Conservation (phyloP, 2,113 vertebrate species). For the Megaleporinus macrocephalus region DNA sequence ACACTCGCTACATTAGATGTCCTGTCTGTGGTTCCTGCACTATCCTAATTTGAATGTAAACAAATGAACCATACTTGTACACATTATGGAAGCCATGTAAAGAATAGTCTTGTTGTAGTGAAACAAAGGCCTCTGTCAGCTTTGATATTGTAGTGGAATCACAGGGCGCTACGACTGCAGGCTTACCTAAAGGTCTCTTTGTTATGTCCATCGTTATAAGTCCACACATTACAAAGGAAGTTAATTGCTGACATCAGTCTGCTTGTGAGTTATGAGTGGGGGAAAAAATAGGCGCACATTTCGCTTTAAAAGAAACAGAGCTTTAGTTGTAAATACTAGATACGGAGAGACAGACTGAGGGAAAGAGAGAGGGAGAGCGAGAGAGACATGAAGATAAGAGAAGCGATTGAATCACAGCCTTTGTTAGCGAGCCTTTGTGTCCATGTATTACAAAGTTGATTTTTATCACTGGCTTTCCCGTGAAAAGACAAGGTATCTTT, state of each 20-base stretch:
- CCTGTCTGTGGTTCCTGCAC: background rate
- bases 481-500: conserved; percentile 72
- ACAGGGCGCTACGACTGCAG: background rate
- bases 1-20: background rate
- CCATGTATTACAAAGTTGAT: conserved; percentile 64
- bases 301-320: conserved; percentile 37
- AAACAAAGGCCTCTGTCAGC: conserved; percentile 44
- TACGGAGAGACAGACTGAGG: conserved; percentile 23
- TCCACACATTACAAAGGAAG: conserved; percentile 51
- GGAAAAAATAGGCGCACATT: conserved; percentile 34
- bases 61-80: conserved; percentile 27
- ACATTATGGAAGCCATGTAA: conserved; percentile 8
- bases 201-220: conserved; percentile 23
- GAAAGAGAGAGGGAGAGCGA: conserved; percentile 14
- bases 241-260: conserved; percentile 34
- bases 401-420: conserved; percentile 66
- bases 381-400: conserved; percentile 57
- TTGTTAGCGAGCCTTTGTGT: conserved; percentile 71
- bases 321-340: conserved; percentile 49
- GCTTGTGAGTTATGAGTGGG: conserved; percentile 46
- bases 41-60: conserved; percentile 53
- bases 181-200: conserved; percentile 36
- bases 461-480: conserved; percentile 64
- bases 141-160: background rate
- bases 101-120: conserved; percentile 9